Base-by-base conservation (phyloP, 2,797 vertebrate genomes). In the Enteromius thamalakanensis region DNA sequence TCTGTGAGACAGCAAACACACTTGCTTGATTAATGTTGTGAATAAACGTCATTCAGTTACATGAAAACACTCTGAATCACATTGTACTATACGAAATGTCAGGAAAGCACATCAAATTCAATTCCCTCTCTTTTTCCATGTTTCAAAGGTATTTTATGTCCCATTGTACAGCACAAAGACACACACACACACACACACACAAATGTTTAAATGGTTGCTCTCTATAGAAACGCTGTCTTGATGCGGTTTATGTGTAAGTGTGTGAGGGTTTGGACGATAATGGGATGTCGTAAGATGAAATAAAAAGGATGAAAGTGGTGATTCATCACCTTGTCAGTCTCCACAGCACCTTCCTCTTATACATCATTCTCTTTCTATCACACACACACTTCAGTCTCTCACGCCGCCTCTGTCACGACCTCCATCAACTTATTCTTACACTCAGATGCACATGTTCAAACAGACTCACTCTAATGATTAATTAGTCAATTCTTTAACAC, bases 321-420 rank as follows among this genome's bases (percentile, higher is more conserved):
- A 85, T 85, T 87, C 86, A 87, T 87, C 84, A 81, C 69, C 84
- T 53, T 84, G 86, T 87, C 86, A 80, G 58, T 64, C 60, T 77
- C 40, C 58, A n/a, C 69, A 69, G 76, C 81, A 77, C 42, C 71
- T 37, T 76, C 45, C 53, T 55, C 64, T 85, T 68, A 70, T 64
- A 34, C 58, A 65, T 42, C 60, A 19, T 40, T 77, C 55, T 76
- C 40, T 45, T 47, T 71, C 68, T 23, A 42, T 47, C 42, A 47
- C 40, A 70, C 68, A 42, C 32, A 23, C 55, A 60, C 58, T 47
- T 70, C 40, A 26, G 42, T 70, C 21, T 55, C 71, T 74, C 10
- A 53, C 17, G 19, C 29, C 1, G 32, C 21, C n/a, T 34, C 76
- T 49, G 60, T 78, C 76, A 49, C 1, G 67, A 78, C 76, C 60